A percentile compares a stretch with the other conserved stretches of the same genome.
Evolutionary conservation across 1,140 invertebrate species (phyloP).

Genomic region (Lycorma delicatula): DNA sequence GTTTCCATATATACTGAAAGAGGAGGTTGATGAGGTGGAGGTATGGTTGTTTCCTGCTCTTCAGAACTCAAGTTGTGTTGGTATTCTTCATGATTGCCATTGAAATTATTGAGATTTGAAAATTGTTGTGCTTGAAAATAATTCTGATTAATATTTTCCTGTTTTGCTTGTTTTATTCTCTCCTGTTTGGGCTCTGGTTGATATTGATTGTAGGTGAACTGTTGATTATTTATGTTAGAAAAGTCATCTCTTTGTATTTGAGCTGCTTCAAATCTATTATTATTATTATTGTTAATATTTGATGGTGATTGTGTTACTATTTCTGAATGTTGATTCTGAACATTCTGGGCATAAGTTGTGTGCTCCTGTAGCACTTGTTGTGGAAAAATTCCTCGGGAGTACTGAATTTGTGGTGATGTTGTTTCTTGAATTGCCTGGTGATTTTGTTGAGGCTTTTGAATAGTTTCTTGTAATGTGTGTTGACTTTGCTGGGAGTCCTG

Average conservation of each 20-base stretch:
- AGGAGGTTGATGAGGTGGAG: conserved; percentile 65
- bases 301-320: background rate
- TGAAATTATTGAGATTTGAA: background rate
- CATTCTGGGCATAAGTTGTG: background rate
- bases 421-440: background rate
- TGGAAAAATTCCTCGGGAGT: background rate
- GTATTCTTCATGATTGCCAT: background rate
- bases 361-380: background rate
- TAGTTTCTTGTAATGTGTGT: background rate
- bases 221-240: no score
- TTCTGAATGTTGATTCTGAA: background rate
- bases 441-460: background rate
- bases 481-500: background rate
- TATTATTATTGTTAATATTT: background rate
- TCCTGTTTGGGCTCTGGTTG: background rate
- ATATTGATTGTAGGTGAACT: background rate
- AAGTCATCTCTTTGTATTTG: no score
- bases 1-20: conserved; percentile 65
- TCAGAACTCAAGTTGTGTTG: no score
- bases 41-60: conserved; percentile 38
- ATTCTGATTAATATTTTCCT: background rate
- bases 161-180: background rate
- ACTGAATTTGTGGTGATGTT: background rate
- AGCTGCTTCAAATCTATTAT: background rate
- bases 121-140: conserved; percentile 9